Evolutionary conservation across 2,113 vertebrate species (phyloP).

Genomic region (Laticauda laticaudata): DNA sequence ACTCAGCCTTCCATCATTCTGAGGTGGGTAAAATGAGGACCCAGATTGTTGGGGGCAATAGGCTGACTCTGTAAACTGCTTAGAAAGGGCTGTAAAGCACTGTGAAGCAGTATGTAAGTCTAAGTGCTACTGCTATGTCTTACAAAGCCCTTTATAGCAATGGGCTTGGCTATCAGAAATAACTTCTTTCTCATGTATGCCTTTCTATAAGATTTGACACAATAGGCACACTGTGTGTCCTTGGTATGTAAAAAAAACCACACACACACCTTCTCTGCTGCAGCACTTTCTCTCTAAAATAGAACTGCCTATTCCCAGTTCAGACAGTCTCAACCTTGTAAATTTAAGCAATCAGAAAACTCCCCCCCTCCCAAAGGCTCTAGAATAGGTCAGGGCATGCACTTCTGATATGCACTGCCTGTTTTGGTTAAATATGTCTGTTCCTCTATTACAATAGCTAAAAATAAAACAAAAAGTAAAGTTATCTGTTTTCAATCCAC

Average conservation of each 20-base stretch:
- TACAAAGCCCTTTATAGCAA: not conserved
- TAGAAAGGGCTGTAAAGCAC: too few relatives aligned
- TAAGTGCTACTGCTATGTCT: not conserved
- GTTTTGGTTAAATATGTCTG: not conserved
- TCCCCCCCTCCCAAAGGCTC: not conserved
- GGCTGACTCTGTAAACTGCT: too few relatives aligned
- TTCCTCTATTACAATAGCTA: not conserved
- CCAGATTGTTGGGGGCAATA: too few relatives aligned
- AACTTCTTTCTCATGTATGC: not conserved
- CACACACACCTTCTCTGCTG: not conserved
- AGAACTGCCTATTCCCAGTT: not conserved
- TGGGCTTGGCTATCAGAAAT: not conserved
- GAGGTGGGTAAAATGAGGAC: too few relatives aligned
- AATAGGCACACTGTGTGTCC: not conserved
- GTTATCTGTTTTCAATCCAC: not conserved
- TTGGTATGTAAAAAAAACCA: not conserved
- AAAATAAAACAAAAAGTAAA: not conserved
- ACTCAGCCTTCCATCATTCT: too few relatives aligned
- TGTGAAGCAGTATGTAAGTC: too few relatives aligned
- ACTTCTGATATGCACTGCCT: not conserved
- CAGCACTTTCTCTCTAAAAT: not conserved
- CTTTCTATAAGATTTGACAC: not conserved
- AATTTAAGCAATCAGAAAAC: not conserved
- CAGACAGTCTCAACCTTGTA: not conserved
- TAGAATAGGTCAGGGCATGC: not conserved